Base-by-base conservation (phyloP, 2,797 vertebrate genomes). In the Malurus splendens region DNA sequence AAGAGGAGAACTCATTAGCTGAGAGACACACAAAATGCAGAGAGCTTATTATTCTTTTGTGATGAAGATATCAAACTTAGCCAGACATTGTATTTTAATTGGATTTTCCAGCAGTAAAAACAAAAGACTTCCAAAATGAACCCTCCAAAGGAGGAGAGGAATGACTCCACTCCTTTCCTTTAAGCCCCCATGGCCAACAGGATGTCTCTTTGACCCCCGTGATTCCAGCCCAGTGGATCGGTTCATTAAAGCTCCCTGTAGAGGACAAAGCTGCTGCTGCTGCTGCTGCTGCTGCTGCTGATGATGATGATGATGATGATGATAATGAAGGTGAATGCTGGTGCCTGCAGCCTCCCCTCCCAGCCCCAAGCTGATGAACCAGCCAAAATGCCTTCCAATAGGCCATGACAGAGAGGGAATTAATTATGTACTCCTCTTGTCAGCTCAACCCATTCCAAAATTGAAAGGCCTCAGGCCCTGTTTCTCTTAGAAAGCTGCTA, bases 11-110 rank as follows among this genome's bases (percentile, higher is more conserved):
- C 39, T 68, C 66, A 92, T 86, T 88, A 93, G 60, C 52, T 91
- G 86, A 80, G 38, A 70, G 48, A 80, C 24, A 66, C 27, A 82
- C 77, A 83, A 82, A 90, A 82, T 55, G 60, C 41, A 64, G 85
- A 76, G 20, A 60, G 22, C 23, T 73, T 57, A 48, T 89, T 86
- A 82, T 52, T 71, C 22, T 62, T 87, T 84, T 67, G 65, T 18
- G 2, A 76, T 48, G 51, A 86, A 72, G 73, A 81, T 68, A 80
- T 25, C 12, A 38, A 70, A 20, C 84, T 92, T 89, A 92, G 50
- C 67, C 83, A 84, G 71, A 84, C 32, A 50, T 42, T 60, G 56
- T 50, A 74, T 86, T 88, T 89, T 93, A 89, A 92, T 87, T 89
- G 82, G 85, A 75, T 93, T 92, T 93, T 90, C 41, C 82, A 83